Percentiles rank a stretch among this genome's conserved stretches.
These are phyloP conservation scores for Gymnodraco acuticeps DNA, from an alignment of 2,797 vertebrate genomes.

Conservation along the genomic window DNA sequence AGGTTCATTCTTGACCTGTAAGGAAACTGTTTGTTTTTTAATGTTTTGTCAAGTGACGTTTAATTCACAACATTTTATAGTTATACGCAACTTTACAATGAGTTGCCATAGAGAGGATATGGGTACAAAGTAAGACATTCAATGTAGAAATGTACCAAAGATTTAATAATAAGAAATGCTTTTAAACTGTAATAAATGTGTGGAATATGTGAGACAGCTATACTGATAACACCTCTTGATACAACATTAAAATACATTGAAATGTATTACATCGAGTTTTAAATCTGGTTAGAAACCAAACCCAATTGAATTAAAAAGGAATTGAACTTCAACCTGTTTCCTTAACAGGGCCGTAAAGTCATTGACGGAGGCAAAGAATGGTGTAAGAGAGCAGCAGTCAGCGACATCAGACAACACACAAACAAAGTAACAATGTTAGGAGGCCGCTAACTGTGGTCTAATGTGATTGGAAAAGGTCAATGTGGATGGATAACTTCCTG, in stretches of 20 bases:
- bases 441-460: slow-evolving; percentile 72
- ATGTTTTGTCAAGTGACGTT: too few relatives aligned
- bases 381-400: slow-evolving; percentile 49
- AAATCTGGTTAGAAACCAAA: slow-evolving; percentile 45
- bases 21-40: neutral
- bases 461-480: slow-evolving; percentile 82
- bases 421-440: slow-evolving; percentile 79
- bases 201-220: neutral
- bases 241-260: slow-evolving; percentile 9
- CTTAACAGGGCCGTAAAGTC: slow-evolving; percentile 31
- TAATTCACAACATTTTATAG: neutral
- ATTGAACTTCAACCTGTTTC: slow-evolving; percentile 49
- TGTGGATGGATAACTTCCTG: slow-evolving; percentile 74
- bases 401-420: slow-evolving; percentile 67
- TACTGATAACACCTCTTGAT: neutral
- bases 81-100: neutral
- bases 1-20: neutral
- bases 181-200: neutral
- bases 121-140: too few relatives aligned
- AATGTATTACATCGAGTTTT: slow-evolving; percentile 36
- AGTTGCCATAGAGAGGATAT: neutral
- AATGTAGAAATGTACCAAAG: neutral
- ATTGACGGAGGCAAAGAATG: slow-evolving; percentile 54
- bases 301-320: slow-evolving; percentile 44
- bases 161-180: neutral